Conservation (phyloP, 2,113 vertebrate species). For the Ptychochromis oligacanthus region DNA sequence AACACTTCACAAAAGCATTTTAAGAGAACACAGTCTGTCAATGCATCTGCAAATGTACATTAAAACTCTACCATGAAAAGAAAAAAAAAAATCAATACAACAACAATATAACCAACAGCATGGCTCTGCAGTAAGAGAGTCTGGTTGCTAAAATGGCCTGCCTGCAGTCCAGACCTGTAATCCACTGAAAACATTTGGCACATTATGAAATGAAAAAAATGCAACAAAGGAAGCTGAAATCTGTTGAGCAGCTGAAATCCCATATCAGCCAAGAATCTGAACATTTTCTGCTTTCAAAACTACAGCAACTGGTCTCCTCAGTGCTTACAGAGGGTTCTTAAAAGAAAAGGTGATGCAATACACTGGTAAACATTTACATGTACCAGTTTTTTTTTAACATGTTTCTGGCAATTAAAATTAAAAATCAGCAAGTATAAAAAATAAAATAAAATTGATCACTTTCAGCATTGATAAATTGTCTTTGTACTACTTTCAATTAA, state of each 20-base stretch:
- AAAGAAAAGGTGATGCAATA: neutral
- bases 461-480: neutral
- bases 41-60: neutral
- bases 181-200: neutral
- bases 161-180: slow-evolving; percentile 7
- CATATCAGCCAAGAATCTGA: neutral
- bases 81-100: neutral
- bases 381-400: neutral
- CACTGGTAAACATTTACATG: neutral
- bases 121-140: neutral
- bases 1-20: neutral
- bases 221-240: neutral
- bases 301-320: neutral
- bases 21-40: neutral
- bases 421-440: neutral
- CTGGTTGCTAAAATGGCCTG: neutral
- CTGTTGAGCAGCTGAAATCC: neutral
- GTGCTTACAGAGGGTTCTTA: neutral
- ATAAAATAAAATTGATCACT: neutral
- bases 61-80: neutral
- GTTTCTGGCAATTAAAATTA: neutral
- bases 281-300: neutral
- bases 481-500: neutral
- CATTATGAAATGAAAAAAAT: slow-evolving; percentile 6
- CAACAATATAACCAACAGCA: neutral